These are phyloP conservation scores for Mustelus asterias DNA, from an alignment of 2,113 vertebrate genomes.

Conservation along the genomic window DNA sequence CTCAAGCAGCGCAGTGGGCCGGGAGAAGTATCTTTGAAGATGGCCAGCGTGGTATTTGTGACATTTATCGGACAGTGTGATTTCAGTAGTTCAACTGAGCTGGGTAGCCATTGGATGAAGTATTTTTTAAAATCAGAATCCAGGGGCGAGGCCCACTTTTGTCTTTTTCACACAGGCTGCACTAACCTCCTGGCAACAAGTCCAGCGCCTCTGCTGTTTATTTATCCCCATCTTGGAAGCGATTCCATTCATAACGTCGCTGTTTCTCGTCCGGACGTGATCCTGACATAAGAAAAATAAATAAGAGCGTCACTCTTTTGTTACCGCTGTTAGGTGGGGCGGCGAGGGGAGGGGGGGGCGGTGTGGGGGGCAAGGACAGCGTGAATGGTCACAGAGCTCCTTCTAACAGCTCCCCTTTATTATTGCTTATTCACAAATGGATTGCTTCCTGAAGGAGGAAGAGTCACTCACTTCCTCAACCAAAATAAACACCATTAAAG, in stretches of 20 bases:
- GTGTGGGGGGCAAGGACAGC: background rate
- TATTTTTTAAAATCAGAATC: background rate
- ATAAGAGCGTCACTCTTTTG: slow-evolving; percentile 10
- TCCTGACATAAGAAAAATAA: slow-evolving; percentile 11
- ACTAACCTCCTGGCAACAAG: background rate
- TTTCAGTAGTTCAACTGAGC: too few species aligned
- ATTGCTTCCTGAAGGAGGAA: slow-evolving; percentile 27
- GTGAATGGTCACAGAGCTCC: slow-evolving; percentile 8
- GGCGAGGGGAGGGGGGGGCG: too few species aligned
- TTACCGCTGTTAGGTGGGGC: background rate
- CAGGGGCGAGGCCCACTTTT: background rate
- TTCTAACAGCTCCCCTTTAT: background rate
- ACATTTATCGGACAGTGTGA: background rate
- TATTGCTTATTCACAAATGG: background rate
- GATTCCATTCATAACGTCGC: background rate
- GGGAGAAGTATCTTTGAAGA: background rate
- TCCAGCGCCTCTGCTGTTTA: background rate
- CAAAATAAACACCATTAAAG: slow-evolving; percentile 34
- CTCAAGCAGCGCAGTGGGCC: too few species aligned
- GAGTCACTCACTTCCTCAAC: background rate
- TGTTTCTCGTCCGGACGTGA: background rate
- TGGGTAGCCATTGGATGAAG: too few species aligned
- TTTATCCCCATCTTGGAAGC: background rate
- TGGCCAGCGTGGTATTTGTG: background rate
- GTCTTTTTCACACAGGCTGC: background rate